Conservation (phyloP, 2,888 invertebrate genomes). For the Phyllotreta striolata region DNA sequence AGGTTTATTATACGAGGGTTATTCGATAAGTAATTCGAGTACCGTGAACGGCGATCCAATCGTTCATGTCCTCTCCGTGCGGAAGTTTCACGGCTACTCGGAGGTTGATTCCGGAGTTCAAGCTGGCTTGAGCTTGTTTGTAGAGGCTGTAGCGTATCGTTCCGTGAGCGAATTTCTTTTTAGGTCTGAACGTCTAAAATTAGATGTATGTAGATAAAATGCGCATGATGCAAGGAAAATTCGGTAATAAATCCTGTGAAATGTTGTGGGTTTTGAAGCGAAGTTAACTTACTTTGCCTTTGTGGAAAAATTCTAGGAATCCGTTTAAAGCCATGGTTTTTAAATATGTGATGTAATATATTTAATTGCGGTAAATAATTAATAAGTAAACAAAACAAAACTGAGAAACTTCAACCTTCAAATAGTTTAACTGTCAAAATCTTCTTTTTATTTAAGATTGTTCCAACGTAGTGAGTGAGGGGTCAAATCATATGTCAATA, state of each 20-base stretch:
- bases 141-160: constrained; percentile 87
- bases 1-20: not conserved
- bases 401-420: no score
- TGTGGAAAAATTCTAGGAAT: constrained; percentile 80
- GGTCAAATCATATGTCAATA: no score
- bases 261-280: no score
- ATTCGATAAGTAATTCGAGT: constrained; percentile 39
- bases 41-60: constrained; percentile 95
- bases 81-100: constrained; percentile 83
- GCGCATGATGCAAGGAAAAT: not conserved
- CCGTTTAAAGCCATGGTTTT: constrained; percentile 70
- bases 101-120: constrained; percentile 89
- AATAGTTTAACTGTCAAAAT: no score
- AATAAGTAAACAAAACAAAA: no score
- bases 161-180: constrained; percentile 86
- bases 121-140: constrained; percentile 89
- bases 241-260: no score
- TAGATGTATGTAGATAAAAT: constrained; percentile 27
- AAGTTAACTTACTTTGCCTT: constrained; percentile 70
- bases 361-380: not conserved
- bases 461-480: no score
- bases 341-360: constrained; percentile 19
- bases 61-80: constrained; percentile 83
- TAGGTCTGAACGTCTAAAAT: constrained; percentile 86
- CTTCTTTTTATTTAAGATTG: no score